Percentiles rank a stretch among this genome's conserved stretches.
These are phyloP conservation scores for Malacoctenus gilli DNA, from an alignment of 2,797 vertebrate species.

Conservation along the genomic window DNA sequence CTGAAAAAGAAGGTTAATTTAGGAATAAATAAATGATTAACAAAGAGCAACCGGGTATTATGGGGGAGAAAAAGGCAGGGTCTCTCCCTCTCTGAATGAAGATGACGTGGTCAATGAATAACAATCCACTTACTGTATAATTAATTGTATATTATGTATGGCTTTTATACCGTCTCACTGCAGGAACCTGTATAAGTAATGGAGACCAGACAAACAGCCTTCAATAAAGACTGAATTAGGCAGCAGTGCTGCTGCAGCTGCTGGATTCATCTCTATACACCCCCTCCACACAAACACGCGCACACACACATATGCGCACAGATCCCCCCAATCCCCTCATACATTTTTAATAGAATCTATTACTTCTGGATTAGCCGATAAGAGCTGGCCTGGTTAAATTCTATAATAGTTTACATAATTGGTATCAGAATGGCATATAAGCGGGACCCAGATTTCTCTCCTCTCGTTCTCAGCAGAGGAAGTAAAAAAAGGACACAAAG, in stretches of 20 bases:
- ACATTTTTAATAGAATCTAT: conserved; percentile 88
- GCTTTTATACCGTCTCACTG: conserved; percentile 40
- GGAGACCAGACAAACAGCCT: conserved; percentile 66
- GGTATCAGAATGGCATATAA: conserved; percentile 75
- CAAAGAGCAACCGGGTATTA: conserved; percentile 46
- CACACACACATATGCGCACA: conserved; percentile 1
- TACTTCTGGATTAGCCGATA: conserved; percentile 87
- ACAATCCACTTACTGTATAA: conserved; percentile 57
- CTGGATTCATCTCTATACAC: conserved; percentile 59
- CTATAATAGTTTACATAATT: conserved; percentile 86
- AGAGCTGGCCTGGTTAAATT: conserved; percentile 83
- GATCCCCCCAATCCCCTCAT: conserved; percentile 69
- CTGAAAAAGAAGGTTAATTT: conserved; percentile 40
- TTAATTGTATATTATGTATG: conserved; percentile 61
- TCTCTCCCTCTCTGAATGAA: conserved; percentile 33
- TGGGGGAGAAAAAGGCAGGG: conserved; percentile 14
- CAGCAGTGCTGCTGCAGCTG: conserved; percentile 73
- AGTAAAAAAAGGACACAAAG: conserved; percentile 60
- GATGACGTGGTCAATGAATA: conserved; percentile 43
- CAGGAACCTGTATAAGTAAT: conserved; percentile 63
- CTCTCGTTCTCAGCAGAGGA: conserved; percentile 45
- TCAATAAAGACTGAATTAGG: conserved; percentile 66
- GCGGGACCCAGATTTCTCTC: conserved; percentile 71
- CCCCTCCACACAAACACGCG: neutral
- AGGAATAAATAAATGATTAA: conserved; percentile 65